These are phyloP conservation scores for Manis pentadactyla DNA, from an alignment of 2,797 vertebrate species.

Conservation along the genomic window DNA sequence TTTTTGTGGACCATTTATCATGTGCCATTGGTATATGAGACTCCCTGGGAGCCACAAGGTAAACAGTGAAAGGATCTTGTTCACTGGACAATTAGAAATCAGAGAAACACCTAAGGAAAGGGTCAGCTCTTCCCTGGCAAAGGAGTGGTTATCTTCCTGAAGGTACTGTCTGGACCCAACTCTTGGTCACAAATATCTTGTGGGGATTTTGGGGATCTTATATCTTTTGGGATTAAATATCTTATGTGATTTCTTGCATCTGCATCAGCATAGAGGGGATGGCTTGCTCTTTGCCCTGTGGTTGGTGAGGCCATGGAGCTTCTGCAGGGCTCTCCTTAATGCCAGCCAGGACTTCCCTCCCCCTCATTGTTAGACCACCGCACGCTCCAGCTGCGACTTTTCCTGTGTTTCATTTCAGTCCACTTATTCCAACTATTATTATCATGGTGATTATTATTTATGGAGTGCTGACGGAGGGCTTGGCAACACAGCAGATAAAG, in stretches of 20 bases:
- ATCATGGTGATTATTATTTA: conserved; percentile 48
- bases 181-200: neutral
- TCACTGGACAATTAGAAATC: neutral
- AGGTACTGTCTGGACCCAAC: neutral
- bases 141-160: neutral
- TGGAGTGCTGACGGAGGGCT: conserved; percentile 43
- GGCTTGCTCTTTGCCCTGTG: neutral
- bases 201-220: neutral
- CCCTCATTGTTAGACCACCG: neutral
- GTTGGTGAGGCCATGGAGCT: neutral
- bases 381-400: neutral
- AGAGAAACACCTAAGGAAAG: neutral
- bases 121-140: neutral
- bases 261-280: neutral
- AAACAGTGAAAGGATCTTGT: neutral
- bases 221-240: too few species aligned
- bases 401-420: conserved; percentile 53
- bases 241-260: neutral
- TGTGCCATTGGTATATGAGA: neutral
- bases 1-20: neutral
- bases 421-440: conserved; percentile 2
- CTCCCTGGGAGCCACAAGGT: neutral
- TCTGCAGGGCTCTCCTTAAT: neutral
- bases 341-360: neutral
- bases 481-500: conserved; percentile 28